Evolutionary conservation across 2,797 vertebrate species (phyloP).

Genomic region (Sebastes ruberrimus): DNA sequence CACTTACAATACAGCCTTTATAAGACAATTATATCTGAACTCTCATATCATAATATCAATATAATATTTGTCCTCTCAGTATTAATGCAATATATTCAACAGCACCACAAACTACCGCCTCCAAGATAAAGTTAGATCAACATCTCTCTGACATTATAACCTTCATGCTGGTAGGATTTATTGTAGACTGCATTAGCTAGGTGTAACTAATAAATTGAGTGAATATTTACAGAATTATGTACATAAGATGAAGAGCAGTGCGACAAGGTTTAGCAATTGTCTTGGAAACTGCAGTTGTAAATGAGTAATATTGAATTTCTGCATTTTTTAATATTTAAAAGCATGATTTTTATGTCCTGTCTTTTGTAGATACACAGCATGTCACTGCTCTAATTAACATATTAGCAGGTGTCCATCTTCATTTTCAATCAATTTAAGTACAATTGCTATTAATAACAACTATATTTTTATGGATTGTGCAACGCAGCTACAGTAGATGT

Average conservation of each 20-base stretch:
- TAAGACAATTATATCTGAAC: not conserved
- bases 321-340: not conserved
- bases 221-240: not conserved
- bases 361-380: not conserved
- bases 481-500: constrained; percentile 12
- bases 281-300: not conserved
- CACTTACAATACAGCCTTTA: not conserved
- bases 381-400: not conserved
- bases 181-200: not conserved
- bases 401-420: not conserved
- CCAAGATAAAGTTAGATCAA: not conserved
- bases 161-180: not conserved
- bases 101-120: not conserved
- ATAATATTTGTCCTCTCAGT: not conserved
- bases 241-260: not conserved
- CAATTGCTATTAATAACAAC: constrained; percentile 19
- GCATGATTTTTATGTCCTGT: not conserved
- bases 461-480: constrained; percentile 6
- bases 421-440: not conserved
- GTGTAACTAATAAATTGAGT: not conserved
- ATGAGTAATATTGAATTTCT: not conserved
- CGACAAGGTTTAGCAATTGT: not conserved
- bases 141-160: not conserved
- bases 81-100: not conserved
- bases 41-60: not conserved